Evolutionary conservation across 2,113 vertebrate genomes (phyloP).

Genomic region (Serinus canaria): DNA sequence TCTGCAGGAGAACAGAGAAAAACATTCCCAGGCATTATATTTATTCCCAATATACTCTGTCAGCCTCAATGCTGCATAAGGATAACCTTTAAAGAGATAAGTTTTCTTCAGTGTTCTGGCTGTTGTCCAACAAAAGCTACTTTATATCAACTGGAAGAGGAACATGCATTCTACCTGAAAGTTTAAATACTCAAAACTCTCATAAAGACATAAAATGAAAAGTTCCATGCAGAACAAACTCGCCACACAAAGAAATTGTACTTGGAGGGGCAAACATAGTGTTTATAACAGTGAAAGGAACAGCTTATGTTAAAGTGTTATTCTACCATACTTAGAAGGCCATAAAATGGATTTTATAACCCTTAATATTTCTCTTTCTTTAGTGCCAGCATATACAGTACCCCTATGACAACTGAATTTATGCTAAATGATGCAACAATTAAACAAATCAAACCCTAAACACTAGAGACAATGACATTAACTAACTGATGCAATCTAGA

Average conservation of each 20-base stretch:
- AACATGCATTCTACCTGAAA: neutral
- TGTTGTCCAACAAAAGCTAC: neutral
- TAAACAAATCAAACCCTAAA: neutral
- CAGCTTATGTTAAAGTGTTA: neutral
- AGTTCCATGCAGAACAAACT: neutral
- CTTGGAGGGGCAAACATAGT: neutral
- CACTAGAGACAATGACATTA: neutral
- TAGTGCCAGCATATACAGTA: neutral
- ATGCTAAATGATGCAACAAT: neutral
- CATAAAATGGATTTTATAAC: neutral
- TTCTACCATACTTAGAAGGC: neutral
- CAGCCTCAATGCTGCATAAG: neutral
- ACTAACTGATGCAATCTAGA: neutral
- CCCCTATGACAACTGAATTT: neutral
- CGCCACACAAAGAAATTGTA: neutral
- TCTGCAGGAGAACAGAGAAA: conserved; percentile 66
- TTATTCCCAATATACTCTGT: neutral
- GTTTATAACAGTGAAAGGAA: neutral
- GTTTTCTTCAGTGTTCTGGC: neutral
- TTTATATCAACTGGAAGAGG: neutral
- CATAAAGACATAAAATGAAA: neutral
- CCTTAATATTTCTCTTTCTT: neutral
- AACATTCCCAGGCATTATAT: neutral
- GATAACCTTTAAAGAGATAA: neutral
- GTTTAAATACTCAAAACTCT: neutral